Percentiles rank a stretch among this genome's conserved stretches.
phyloP scores from a whole-genome alignment of 2,113 vertebrate genomes.

The Hydrolagus affinis region DNA sequence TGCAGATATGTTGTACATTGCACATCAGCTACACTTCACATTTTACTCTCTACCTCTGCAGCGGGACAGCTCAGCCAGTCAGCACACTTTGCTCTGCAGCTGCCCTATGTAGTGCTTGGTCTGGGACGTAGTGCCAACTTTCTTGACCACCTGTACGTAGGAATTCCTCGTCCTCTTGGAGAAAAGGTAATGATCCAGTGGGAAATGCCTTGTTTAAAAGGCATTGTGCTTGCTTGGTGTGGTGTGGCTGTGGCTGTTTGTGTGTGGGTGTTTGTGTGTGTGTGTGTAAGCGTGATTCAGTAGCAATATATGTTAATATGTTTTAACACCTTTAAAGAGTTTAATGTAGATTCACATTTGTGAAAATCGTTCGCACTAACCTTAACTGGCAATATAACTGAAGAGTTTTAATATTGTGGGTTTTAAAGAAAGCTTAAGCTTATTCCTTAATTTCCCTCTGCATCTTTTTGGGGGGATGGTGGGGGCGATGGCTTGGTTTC shows the following conservation, averaged over 20 bases:
- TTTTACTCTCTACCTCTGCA: constrained; percentile 40
- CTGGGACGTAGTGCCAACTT: constrained; percentile 93
- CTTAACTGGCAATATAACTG: neutral
- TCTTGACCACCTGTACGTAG: constrained; percentile 86
- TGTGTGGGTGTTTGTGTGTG: neutral
- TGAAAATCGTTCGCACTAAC: neutral
- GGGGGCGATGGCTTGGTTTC: neutral
- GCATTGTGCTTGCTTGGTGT: neutral
- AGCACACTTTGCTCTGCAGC: constrained; percentile 83
- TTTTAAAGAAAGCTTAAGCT: neutral
- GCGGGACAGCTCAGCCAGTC: constrained; percentile 94
- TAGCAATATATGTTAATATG: neutral
- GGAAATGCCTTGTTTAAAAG: too few relatives aligned
- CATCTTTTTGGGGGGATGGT: neutral
- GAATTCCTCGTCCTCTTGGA: constrained; percentile 77
- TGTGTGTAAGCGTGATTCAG: neutral
- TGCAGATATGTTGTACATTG: neutral
- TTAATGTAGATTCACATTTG: neutral
- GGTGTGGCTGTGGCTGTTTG: neutral
- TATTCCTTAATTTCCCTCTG: neutral
- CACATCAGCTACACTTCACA: neutral
- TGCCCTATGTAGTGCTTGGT: constrained; percentile 89
- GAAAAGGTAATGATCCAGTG: constrained; percentile 56
- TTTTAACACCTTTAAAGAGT: neutral
- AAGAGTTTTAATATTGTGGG: too few relatives aligned